These are phyloP conservation scores for Caiman crocodilus DNA, from an alignment of 2,797 vertebrate genomes.

Conservation along the genomic window DNA sequence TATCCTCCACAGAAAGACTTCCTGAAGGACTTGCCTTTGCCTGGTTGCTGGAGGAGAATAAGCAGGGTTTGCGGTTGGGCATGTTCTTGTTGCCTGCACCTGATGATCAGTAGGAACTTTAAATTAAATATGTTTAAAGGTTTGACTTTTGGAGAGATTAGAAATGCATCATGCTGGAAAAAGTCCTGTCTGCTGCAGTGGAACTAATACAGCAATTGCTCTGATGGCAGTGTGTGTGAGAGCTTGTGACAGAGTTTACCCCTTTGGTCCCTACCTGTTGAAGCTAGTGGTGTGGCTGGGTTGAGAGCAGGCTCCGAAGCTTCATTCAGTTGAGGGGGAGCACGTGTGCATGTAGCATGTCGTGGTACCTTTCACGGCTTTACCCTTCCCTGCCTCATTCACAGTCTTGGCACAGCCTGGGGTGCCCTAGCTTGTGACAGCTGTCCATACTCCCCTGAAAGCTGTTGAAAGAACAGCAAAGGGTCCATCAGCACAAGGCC, in stretches of 20 bases:
- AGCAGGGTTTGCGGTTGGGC: not conserved
- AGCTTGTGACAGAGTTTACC: not conserved
- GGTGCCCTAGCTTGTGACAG: not conserved
- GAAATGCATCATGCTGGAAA: no score
- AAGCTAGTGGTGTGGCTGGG: not conserved
- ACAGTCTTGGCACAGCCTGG: no score
- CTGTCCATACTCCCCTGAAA: no score
- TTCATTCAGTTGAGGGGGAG: accelerated
- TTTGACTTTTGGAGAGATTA: not conserved
- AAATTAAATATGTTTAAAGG: not conserved
- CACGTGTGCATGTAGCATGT: accelerated
- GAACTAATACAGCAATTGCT: not conserved
- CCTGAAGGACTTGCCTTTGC: not conserved
- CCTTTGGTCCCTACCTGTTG: no score
- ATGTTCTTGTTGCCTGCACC: not conserved
- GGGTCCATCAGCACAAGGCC: no score
- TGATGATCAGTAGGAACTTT: no score
- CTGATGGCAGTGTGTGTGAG: not conserved
- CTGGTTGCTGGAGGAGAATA: not conserved
- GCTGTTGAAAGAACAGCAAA: no score
- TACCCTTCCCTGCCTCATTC: no score
- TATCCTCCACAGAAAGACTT: not conserved
- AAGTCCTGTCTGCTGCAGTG: not conserved
- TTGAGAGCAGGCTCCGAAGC: not conserved
- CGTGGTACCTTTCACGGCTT: no score